phyloP scores from a whole-genome alignment of 2,888 invertebrate species.

The Tipula unca region DNA sequence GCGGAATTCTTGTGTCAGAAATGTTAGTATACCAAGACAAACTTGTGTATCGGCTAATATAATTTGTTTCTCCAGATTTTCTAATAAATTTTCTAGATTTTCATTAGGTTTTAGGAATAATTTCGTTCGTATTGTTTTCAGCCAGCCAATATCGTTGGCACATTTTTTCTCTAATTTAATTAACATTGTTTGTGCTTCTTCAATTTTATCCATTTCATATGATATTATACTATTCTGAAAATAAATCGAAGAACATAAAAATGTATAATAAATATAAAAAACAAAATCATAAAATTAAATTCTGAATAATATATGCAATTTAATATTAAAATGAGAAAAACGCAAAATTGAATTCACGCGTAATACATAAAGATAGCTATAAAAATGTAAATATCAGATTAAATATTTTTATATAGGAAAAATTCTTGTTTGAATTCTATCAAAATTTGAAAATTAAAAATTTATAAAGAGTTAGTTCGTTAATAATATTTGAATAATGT shows the following conservation, averaged over 20 bases:
- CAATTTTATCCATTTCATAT: slow-evolving; percentile 58
- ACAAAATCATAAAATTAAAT: neutral
- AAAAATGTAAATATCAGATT: too few relatives aligned
- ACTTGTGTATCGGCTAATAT: slow-evolving; percentile 58
- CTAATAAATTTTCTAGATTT: slow-evolving; percentile 34
- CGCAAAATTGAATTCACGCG: too few relatives aligned
- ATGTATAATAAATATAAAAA: neutral
- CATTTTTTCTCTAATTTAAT: slow-evolving; percentile 54
- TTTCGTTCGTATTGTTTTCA: slow-evolving; percentile 46
- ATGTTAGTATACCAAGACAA: slow-evolving; percentile 54
- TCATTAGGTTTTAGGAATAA: slow-evolving; percentile 38
- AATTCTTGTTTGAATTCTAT: too few relatives aligned
- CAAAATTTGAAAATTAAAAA: too few relatives aligned
- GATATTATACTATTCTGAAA: slow-evolving; percentile 59
- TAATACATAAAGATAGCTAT: too few relatives aligned
- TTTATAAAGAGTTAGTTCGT: too few relatives aligned
- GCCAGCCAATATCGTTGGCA: slow-evolving; percentile 46
- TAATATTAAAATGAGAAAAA: too few relatives aligned
- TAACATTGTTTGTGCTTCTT: slow-evolving; percentile 47
- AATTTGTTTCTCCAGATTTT: slow-evolving; percentile 53
- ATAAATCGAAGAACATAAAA: slow-evolving; percentile 23
- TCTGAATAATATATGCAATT: neutral
- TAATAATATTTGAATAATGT: too few relatives aligned
- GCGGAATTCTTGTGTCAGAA: slow-evolving; percentile 55
- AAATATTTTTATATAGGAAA: too few relatives aligned